Evolutionary conservation across 2,888 invertebrate species (phyloP), one percentile per base, ranked within the genome.

Genomic region (Halictus quadricinctus): DNA sequence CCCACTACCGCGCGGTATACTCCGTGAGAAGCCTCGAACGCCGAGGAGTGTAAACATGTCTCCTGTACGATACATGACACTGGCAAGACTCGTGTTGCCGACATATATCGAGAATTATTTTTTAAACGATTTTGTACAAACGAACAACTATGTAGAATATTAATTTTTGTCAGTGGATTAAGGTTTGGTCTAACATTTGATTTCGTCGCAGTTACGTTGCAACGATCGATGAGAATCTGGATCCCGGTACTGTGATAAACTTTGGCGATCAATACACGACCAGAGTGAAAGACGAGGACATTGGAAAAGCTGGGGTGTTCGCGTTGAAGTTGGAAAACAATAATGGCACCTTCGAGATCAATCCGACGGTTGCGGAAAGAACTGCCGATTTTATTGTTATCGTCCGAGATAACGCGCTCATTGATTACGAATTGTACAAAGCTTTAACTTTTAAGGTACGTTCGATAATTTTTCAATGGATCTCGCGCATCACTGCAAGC

Each of bases 311-410:
- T 91, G 98, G 98, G 10, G 97, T 98, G 12, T 98, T 98, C 93
- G 97, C 97, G 0, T 95, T 98, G 50, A 96, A 96, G 60, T 94
- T 98, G 88, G 95, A 96, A 21, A 97, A 97, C 83, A 98, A 98
- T 93, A 98, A 98, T 93, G 98, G 97, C 58, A 98, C 98, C 6
- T 99, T 99, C 93, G 98, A 98, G 94, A 97, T 99, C 81, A 96
- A 96, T 10, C 99, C 99, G 0, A 96, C 96, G 54, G 97, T 98
- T 2, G 97, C 97, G 0, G 97, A 98, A 93, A 96, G 97, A 83
- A 96, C 96, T 86, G 96, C 97, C 3, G 97, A 96, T 90, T 98
- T 98, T 93, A 96, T 97, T 77, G 96, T 99, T 87, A 96, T 96
- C 93, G 98, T 99, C 46, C 96, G 97, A 84, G 97, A 98, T 94